A percentile compares a stretch with the other conserved stretches of the same genome.
phyloP scores from a whole-genome alignment of 2,113 vertebrate genomes.

The cattle (Bos taurus) region ARS-UCD2.0 NC_037333.1:80618001-80618500 shows the following conservation, averaged over 20 bases:
- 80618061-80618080: rapidly evolving
- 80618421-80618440: neutral
- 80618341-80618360: neutral
- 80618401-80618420: neutral
- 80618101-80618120: neutral
- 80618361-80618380: neutral
- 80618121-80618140: neutral
- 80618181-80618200: neutral
- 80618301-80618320: neutral
- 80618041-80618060: neutral
- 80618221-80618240: neutral
- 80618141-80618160: neutral
- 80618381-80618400: neutral
- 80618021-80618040: neutral
- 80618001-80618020: neutral
- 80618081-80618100: neutral
- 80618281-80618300: neutral
- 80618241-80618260: neutral
- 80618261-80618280: neutral
- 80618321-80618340: neutral
- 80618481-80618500: neutral
- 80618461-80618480: neutral
- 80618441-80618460: neutral
- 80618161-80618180: neutral
- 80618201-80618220: neutral